Evolutionary conservation across 1,140 invertebrate genomes (phyloP).

Genomic region (Elymnias hypermnestra): DNA sequence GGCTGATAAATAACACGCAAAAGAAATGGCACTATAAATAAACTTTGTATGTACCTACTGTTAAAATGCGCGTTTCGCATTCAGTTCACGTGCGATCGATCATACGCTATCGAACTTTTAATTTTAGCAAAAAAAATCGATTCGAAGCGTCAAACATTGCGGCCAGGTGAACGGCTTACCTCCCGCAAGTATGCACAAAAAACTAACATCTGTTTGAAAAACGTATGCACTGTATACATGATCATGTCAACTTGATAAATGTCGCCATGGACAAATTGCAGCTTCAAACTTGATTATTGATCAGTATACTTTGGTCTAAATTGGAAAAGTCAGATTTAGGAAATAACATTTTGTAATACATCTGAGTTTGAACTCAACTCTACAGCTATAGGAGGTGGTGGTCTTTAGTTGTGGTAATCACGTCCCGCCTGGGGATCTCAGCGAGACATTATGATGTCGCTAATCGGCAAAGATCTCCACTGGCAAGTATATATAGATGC

Average conservation of each 20-base stretch:
- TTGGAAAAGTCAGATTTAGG: no score
- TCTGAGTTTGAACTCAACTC: no score
- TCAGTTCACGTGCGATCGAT: slow-evolving; percentile 42
- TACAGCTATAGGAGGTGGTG: no score
- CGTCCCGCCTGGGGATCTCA: no score
- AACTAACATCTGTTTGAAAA: slow-evolving; percentile 62
- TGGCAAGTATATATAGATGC: no score
- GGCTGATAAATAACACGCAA: slow-evolving; percentile 18
- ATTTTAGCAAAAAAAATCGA: slow-evolving; percentile 55
- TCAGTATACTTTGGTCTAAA: slow-evolving; percentile 38
- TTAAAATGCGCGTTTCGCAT: slow-evolving; percentile 22
- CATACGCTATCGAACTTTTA: slow-evolving; percentile 58
- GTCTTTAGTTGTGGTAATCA: no score
- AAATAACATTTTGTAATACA: no score
- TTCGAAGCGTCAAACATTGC: slow-evolving; percentile 49
- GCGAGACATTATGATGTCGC: no score
- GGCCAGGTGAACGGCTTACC: slow-evolving; percentile 61
- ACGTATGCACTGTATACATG: slow-evolving; percentile 46
- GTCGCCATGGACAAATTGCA: slow-evolving; percentile 66
- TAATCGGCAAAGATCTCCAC: no score
- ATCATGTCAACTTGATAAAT: slow-evolving; percentile 69
- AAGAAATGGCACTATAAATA: slow-evolving; percentile 19
- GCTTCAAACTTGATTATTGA: slow-evolving; percentile 57
- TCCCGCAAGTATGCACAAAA: slow-evolving; percentile 48
- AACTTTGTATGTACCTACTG: slow-evolving; percentile 10